Evolutionary conservation across 2,797 vertebrate species (phyloP), one percentile per base, ranked within the genome.

Genomic region (Brachymystax lenok): DNA sequence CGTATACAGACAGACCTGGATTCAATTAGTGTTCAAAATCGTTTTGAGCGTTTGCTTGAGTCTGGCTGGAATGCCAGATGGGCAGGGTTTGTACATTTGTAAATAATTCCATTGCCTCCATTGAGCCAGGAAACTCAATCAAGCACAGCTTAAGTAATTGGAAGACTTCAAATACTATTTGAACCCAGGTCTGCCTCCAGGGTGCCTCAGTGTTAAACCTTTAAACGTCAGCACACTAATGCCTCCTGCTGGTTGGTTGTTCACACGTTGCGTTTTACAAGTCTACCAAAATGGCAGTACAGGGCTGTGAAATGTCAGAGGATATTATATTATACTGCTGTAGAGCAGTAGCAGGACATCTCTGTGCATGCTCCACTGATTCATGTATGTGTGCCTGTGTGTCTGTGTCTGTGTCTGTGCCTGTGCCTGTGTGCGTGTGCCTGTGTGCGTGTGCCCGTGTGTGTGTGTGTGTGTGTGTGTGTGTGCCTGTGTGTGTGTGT

Each of bases 161-260:
- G 10, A 46, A 46, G 10, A 46, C 10, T 46, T 46, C 40, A 13
- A 46, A 46, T 46, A 0, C 40, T 13, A 46, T 12, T 46, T 12
- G 40, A 46, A 13, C 10, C 40, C 40, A 12, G 10, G 40, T 46
- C 40, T 46, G 40, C 66, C 69, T 69, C 51, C 69, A 14, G 69
- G 17, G 21, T 21, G 46, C 67, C 69, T 75, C 72, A 12, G 56
- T 63, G 40, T 74, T 72, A 30, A 51, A 52, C 17, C 12, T n/a
- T 46, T 46, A 46, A 46, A 46, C 40, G 2, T 46, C 21, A 33
- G 56, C 70, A 76, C 70, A 59, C 8, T 61, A 35, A 70, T 69
- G 70, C 80, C 76, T 63, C 76, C 78, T 77, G 66, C 79, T 73
- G 76, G 74, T 21, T 69, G 46, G 52, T 76, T 77, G 82, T 82